Percentiles rank a stretch among this genome's conserved stretches.
Conservation (phyloP, 53 echinoderm and acorn worm genomes). For the Glandiceps talaboti region DNA sequence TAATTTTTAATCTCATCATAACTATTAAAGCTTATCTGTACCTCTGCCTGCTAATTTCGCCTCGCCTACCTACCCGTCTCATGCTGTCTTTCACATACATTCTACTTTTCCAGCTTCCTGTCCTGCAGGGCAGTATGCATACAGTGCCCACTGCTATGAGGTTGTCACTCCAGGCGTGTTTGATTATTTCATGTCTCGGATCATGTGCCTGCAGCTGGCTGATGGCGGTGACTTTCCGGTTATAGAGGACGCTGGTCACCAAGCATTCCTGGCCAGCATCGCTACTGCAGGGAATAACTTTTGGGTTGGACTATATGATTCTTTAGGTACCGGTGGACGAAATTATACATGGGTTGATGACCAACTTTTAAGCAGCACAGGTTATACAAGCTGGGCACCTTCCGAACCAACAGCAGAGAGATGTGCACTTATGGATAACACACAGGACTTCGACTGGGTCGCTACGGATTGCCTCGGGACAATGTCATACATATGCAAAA, state of each 20-base stretch:
- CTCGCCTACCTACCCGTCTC: too few relatives aligned
- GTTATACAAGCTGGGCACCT: background rate
- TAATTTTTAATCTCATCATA: too few relatives aligned
- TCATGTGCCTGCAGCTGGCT: background rate
- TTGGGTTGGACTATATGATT: background rate
- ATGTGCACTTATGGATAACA: background rate
- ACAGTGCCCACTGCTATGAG: too few relatives aligned
- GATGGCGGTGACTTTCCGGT: background rate
- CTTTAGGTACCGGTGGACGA: background rate
- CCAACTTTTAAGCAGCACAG: background rate
- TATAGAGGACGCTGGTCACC: background rate
- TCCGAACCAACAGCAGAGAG: background rate
- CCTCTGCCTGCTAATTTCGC: too few relatives aligned
- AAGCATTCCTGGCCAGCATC: background rate
- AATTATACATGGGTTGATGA: background rate
- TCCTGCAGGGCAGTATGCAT: too few relatives aligned
- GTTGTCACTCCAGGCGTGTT: too few relatives aligned
- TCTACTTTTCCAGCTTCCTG: too few relatives aligned
- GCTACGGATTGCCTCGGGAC: background rate
- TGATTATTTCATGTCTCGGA: background rate
- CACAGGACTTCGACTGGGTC: background rate
- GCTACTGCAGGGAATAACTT: background rate
- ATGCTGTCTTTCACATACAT: too few relatives aligned
- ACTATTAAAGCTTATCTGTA: too few relatives aligned
- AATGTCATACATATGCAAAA: background rate